Base-by-base conservation (phyloP, 2,888 invertebrate genomes). In the Proisotoma minuta region DNA sequence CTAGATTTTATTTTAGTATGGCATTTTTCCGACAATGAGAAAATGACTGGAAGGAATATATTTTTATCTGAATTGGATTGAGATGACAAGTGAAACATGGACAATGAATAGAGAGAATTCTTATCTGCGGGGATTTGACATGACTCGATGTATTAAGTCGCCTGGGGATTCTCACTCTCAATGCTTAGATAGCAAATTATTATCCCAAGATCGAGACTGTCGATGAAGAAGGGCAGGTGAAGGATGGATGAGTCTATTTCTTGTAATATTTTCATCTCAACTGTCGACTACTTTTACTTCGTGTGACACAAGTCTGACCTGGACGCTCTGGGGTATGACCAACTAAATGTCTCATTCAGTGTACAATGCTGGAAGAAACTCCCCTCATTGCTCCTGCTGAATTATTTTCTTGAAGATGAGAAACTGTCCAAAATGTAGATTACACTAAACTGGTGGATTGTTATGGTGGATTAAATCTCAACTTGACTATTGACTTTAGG, bases 181-280 rank as follows among this genome's bases (percentile, higher is more conserved):
- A 54, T 34, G 53, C 53, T 29, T 34, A 54, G 53, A 28, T 28
- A n/a, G 53, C 53, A 34, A 54, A 54, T 34, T 54, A 49, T 49
- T 49, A 54, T 54, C 43, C 4, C 20, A 20, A 4, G 5, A 43
- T 43, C 43, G 10, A n/a, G 20, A 20, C 43, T 43, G 43, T 43
- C 53, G 53, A 54, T 54, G 53, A 54, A 20, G 23, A 49, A 22
- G 49, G n/a, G n/a, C n/a, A n/a, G 10, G 34, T 54, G 53, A 29
- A 54, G 34, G 53, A 54, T 54, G 34, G 39, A 54, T 39, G 53
- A 28, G 28, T 15, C 10, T 20, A 54, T 54, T 34, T 23, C 34
- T 29, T 34, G 39, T 54, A 54, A 54, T 54, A 54, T 34, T 54
- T 3, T 52, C 27, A 20, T 54, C n/a, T 39, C n/a, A 2, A 34